phyloP scores from a whole-genome alignment of 30 jellyfish, hydroid and myxozoan genomes.

The Clytia hemisphaerica region DNA sequence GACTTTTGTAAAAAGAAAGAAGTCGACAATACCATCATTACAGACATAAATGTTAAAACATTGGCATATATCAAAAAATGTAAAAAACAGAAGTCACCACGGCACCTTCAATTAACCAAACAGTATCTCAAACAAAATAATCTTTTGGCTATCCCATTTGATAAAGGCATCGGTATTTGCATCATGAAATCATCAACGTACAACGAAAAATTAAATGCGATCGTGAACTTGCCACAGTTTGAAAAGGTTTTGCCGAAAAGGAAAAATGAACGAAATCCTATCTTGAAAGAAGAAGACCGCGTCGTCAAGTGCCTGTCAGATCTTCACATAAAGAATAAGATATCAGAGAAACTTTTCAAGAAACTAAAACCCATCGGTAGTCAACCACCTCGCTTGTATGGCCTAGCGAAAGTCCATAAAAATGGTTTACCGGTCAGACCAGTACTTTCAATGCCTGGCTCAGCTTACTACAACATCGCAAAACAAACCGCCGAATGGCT shows the following conservation, averaged over 20 bases:
- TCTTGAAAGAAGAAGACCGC: slow-evolving; percentile 32
- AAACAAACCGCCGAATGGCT: slow-evolving; percentile 13
- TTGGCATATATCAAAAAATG: slow-evolving; percentile 17
- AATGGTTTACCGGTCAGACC: slow-evolving; percentile 12
- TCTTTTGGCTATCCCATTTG: slow-evolving; percentile 30
- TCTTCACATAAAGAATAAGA: slow-evolving; percentile 9
- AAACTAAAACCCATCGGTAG: slow-evolving; percentile 24
- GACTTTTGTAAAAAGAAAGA: slow-evolving; percentile 16
- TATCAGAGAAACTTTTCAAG: slow-evolving; percentile 1
- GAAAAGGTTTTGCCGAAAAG: slow-evolving; percentile 27
- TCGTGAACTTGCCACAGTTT: slow-evolving; percentile 27
- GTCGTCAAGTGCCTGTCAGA: slow-evolving; percentile 5
- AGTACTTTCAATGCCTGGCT: slow-evolving; percentile 40
- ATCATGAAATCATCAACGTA: slow-evolving; percentile 21
- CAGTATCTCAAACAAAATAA: slow-evolving; percentile 16
- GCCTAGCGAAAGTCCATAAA: slow-evolving; percentile 23
- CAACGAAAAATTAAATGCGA: slow-evolving; percentile 13
- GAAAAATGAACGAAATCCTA: slow-evolving; percentile 18
- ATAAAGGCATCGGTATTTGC: slow-evolving; percentile 28
- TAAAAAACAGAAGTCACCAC: slow-evolving; percentile 18
- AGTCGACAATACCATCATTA: slow-evolving; percentile 20
- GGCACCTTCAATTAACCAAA: slow-evolving; percentile 12
- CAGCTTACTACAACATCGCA: slow-evolving; percentile 22
- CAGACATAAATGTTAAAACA: slow-evolving; percentile 22
- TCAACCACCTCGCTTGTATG: slow-evolving; percentile 37